A percentile compares a stretch with the other conserved stretches of the same genome.
Conservation (phyloP, 30 jellyfish, hydroid and myxozoan species). For the Aurelia coerulea region DNA sequence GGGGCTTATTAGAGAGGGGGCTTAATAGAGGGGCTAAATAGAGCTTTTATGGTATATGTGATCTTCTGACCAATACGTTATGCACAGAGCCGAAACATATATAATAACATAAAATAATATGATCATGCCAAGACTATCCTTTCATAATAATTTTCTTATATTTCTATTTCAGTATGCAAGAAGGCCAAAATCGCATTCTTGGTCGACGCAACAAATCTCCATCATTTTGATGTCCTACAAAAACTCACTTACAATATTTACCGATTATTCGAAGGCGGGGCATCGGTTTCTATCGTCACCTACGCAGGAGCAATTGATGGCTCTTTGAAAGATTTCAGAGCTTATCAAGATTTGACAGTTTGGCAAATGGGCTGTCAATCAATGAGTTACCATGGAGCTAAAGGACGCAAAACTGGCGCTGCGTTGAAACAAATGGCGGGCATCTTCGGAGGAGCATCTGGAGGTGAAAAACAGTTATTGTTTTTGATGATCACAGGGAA, state of each 20-base stretch:
- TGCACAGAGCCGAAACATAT: too few relatives aligned
- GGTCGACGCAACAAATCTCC: constrained; percentile 90
- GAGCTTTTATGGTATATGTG: too few relatives aligned
- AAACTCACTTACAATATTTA: constrained; percentile 84
- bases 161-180: constrained; percentile 64
- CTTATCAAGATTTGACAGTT: constrained; percentile 85
- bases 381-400: constrained; percentile 72
- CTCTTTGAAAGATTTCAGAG: constrained; percentile 71
- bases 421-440: constrained; percentile 80
- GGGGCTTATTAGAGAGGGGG: too few relatives aligned
- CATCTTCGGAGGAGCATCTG: constrained; percentile 70
- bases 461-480: constrained; percentile 70
- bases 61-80: too few relatives aligned
- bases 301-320: constrained; percentile 86
- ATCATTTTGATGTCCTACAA: constrained; percentile 94
- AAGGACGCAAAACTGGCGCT: constrained; percentile 96
- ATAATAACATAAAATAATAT: too few relatives aligned
- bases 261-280: constrained; percentile 80
- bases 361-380: constrained; percentile 93
- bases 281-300: constrained; percentile 85
- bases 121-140: too few relatives aligned
- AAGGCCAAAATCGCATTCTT: constrained; percentile 86
- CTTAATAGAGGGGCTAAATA: too few relatives aligned
- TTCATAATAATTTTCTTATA: too few relatives aligned
- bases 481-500: constrained; percentile 94